These are phyloP conservation scores for Poecilia wingei DNA, from an alignment of 2,797 vertebrate genomes.

Conservation along the genomic window DNA sequence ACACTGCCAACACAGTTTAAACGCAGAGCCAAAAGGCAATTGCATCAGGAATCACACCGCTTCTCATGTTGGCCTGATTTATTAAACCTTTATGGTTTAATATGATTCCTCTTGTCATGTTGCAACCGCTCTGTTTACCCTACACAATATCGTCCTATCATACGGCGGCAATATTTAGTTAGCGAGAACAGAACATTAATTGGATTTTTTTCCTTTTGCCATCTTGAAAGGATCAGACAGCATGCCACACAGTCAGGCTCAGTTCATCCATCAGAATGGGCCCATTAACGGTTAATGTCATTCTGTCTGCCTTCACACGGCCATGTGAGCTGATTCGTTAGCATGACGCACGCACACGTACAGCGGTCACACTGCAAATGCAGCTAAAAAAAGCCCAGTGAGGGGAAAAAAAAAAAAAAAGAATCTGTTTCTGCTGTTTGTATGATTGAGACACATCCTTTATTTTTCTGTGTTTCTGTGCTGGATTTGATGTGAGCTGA, in stretches of 20 bases:
- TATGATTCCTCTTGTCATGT: conserved; percentile 7
- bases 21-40: conserved; percentile 37
- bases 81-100: conserved; percentile 33
- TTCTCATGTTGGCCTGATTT: conserved; percentile 28
- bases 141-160: conserved; percentile 29
- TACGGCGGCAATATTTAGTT: conserved; percentile 66
- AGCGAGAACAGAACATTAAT: conserved; percentile 73
- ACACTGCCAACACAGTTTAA: conserved; percentile 45
- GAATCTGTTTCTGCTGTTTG: not conserved
- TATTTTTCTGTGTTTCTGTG: conserved; percentile 12
- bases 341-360: conserved; percentile 36
- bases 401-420: not conserved
- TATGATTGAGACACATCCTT: not conserved
- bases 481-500: conserved; percentile 63
- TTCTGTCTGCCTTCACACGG: conserved; percentile 65
- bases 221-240: conserved; percentile 67
- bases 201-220: conserved; percentile 59
- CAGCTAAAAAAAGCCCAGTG: not conserved
- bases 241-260: conserved; percentile 49
- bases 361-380: not conserved
- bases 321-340: conserved; percentile 55
- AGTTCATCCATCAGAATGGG: conserved; percentile 63
- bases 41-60: conserved; percentile 35
- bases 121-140: conserved; percentile 37
- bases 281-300: conserved; percentile 76